Evolutionary conservation across 2,797 vertebrate genomes (phyloP).

Genomic region (Parambassis ranga): DNA sequence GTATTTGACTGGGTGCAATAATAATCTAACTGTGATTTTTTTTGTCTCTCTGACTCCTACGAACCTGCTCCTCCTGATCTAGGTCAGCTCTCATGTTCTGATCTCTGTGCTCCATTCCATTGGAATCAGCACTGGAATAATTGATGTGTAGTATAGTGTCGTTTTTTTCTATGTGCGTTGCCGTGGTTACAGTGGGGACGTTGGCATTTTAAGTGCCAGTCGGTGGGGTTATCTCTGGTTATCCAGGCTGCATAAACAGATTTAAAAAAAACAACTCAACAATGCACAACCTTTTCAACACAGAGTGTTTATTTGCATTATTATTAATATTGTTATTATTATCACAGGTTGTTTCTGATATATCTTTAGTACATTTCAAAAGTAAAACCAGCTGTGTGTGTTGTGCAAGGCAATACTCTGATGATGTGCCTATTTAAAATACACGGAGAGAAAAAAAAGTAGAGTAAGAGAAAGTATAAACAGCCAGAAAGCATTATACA

Average conservation of each 20-base stretch:
- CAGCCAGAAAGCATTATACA: conserved; percentile 33
- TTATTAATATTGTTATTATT: conserved; percentile 38
- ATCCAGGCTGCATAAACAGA: conserved; percentile 18
- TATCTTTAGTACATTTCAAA: conserved; percentile 31
- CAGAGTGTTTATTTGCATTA: conserved; percentile 58
- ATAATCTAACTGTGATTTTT: too few relatives aligned
- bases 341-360: conserved; percentile 47
- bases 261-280: background rate
- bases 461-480: conserved; percentile 35
- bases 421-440: conserved; percentile 15
- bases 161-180: conserved; percentile 51
- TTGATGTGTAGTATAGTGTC: too few relatives aligned
- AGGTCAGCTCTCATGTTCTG: conserved; percentile 61
- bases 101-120: conserved; percentile 49
- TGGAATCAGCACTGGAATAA: conserved; percentile 44
- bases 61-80: conserved; percentile 48
- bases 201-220: conserved; percentile 25
- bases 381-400: conserved; percentile 21
- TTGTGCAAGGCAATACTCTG: background rate
- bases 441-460: conserved; percentile 33
- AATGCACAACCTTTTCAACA: conserved; percentile 15
- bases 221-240: conserved; percentile 16
- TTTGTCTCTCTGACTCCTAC: conserved; percentile 10
- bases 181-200: conserved; percentile 54
- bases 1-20: too few relatives aligned